Percentiles rank a stretch among this genome's conserved stretches.
Evolutionary conservation across 2,797 vertebrate species (phyloP).

Genomic region (Pteronotus mesoamericanus): DNA sequence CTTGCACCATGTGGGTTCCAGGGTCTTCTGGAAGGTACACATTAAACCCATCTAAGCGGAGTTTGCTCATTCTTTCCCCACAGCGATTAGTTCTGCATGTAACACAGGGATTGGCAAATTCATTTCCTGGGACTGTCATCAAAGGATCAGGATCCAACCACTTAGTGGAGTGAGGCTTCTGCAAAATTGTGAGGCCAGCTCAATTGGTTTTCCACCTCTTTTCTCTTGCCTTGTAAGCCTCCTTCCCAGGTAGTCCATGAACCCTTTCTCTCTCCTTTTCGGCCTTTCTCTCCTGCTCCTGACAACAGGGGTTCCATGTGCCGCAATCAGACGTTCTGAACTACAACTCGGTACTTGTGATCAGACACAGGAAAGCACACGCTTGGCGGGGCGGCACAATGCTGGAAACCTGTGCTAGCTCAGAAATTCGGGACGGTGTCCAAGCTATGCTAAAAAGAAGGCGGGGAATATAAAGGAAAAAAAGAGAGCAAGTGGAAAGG

Average conservation of each 20-base stretch:
- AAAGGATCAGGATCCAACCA: neutral
- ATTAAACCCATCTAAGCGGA: neutral
- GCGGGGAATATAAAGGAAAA: neutral
- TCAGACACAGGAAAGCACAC: neutral
- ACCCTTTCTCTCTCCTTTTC: neutral
- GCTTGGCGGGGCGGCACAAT: neutral
- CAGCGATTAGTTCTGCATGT: conserved; percentile 43
- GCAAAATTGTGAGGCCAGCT: neutral
- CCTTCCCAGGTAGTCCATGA: neutral
- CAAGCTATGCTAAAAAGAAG: neutral
- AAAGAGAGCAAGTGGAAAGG: neutral
- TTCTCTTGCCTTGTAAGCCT: neutral
- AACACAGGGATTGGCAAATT: conserved; percentile 12
- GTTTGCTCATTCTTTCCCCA: neutral
- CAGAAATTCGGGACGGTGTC: neutral
- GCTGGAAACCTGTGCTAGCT: neutral
- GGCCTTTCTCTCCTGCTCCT: neutral
- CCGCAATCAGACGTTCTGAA: neutral
- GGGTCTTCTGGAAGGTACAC: neutral
- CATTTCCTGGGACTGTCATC: neutral
- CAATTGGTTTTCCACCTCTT: neutral
- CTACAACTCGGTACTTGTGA: too few relatives aligned
- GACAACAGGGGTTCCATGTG: too few relatives aligned
- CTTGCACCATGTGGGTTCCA: neutral
- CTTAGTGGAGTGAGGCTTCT: neutral